Percentiles rank a stretch among this genome's conserved stretches.
Evolutionary conservation across 2,888 invertebrate genomes (phyloP).

Genomic region (Drosophila suboccidentalis): DNA sequence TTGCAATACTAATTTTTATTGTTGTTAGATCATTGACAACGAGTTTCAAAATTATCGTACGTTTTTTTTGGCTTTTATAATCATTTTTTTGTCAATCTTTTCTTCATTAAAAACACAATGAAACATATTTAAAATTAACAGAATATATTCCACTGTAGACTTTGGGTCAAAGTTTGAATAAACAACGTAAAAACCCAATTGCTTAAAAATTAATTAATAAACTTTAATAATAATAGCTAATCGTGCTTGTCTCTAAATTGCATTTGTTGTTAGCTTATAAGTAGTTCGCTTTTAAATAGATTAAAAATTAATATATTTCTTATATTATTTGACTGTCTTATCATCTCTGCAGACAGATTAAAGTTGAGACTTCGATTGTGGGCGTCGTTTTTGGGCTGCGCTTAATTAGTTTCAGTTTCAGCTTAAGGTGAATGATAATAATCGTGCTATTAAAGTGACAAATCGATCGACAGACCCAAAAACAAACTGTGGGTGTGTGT

Average conservation of each 20-base stretch:
- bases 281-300: constrained; percentile 21
- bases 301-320: constrained; percentile 17
- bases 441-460: constrained; percentile 61
- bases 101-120: not conserved
- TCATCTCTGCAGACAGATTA: constrained; percentile 34
- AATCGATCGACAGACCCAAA: constrained; percentile 43
- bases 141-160: not conserved
- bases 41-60: not conserved
- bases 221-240: constrained; percentile 4
- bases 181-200: constrained; percentile 33
- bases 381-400: constrained; percentile 62
- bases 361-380: constrained; percentile 34
- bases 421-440: constrained; percentile 47
- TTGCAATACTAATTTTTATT: too few species aligned
- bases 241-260: constrained; percentile 30
- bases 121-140: not conserved
- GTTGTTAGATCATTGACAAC: not conserved
- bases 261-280: constrained; percentile 28
- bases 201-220: constrained; percentile 30
- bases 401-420: constrained; percentile 65
- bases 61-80: not conserved
- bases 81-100: not conserved
- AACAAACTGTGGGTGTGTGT: constrained; percentile 22
- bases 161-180: constrained; percentile 5
- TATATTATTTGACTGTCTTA: constrained; percentile 11